Evolutionary conservation across 2,888 invertebrate genomes (phyloP), one percentile per base, ranked within the genome.

Genomic region (Endotricha flammealis): DNA sequence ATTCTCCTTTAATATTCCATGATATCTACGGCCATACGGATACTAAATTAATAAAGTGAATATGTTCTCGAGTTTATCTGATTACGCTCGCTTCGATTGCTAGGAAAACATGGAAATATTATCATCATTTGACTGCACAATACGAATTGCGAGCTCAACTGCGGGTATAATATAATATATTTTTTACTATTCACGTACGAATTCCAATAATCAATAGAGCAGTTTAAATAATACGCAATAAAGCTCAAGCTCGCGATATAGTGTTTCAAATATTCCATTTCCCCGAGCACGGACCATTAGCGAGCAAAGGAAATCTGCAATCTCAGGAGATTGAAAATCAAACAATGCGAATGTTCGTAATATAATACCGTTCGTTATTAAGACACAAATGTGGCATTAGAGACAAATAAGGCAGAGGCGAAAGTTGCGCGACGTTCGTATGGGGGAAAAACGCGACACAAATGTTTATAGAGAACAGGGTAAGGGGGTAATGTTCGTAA

Each of bases 351-450:
- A 58, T 60, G 65, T 54, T 65, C 50, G 78, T 71, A 80, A 81
- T 72, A 67, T 76, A 73, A 80, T 79, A 78, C 72, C 60, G 63
- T 79, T 65, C 68, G 74, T 78, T 83, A 82, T 79, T 82, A 83
- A 79, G 73, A 78, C 75, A 68, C 75, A 73, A 81, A 83, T 79
- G 75, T 75, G 73, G 69, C 75, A 76, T 82, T 78, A 74, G 70
- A 79, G 71, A 60, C 68, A 77, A 77, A 74, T 75, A 72, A 72
- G 66, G 70, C 54, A 64, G 60, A 61, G 64, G 46, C 54, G 62
- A 66, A 69, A 67, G 64, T 60, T 60, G 59, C 58, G 49, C 46
- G 46, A 50, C 47, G 39, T 25, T 29, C 39, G 31, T 42, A 49
- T 48, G 54, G 60, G 64, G 65, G 66, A 61, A 56, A 51, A 57